phyloP scores from a whole-genome alignment of 2,797 vertebrate genomes.

The Eutrigla gurnardus region DNA sequence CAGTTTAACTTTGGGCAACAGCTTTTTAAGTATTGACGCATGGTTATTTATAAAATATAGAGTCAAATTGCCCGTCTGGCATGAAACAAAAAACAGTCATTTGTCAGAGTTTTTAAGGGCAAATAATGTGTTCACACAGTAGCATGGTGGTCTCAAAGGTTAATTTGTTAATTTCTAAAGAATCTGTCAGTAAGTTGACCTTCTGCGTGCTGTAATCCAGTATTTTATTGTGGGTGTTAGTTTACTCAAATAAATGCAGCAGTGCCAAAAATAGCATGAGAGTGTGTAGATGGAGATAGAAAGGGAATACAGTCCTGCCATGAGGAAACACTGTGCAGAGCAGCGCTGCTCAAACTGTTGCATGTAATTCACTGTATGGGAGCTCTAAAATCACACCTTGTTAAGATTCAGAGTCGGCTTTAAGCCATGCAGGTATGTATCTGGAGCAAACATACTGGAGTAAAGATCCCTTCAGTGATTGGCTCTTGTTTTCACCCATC shows the following conservation, averaged over 20 bases:
- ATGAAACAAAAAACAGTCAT: background rate
- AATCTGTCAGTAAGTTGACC: conserved; percentile 34
- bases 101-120: background rate
- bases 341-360: background rate
- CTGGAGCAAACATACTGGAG: background rate
- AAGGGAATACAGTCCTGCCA: conserved; percentile 19
- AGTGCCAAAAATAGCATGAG: conserved; percentile 52
- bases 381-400: background rate
- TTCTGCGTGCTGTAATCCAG: conserved; percentile 36
- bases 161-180: conserved; percentile 34
- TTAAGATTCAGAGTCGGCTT: conserved; percentile 3
- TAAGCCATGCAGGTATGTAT: conserved; percentile 1
- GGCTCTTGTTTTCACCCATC: background rate
- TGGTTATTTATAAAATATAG: conserved; percentile 6
- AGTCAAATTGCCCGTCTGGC: background rate
- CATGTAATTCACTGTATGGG: background rate
- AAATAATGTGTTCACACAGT: background rate
- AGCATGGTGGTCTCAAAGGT: background rate
- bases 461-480: background rate
- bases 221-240: conserved; percentile 37
- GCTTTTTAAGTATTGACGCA: conserved; percentile 26
- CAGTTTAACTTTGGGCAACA: conserved; percentile 17
- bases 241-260: conserved; percentile 20
- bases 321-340: conserved; percentile 15
- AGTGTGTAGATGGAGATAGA: conserved; percentile 8